Conservation (phyloP, 1,140 invertebrate species). For the Probaryconus sp. region DNA sequence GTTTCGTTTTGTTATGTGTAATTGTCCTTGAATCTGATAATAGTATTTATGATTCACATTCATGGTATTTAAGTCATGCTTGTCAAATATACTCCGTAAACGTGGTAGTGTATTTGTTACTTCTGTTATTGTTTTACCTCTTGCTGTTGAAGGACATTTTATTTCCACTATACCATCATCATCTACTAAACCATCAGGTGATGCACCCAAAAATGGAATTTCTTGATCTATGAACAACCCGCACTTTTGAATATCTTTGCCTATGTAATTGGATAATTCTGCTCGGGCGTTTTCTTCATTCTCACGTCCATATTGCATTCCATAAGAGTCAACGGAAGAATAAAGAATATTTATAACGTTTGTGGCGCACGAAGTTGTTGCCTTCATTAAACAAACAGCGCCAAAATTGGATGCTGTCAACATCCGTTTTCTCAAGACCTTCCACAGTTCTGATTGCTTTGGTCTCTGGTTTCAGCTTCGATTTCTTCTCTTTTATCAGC, state of each 20-base stretch:
- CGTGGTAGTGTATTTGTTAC: constrained; percentile 1
- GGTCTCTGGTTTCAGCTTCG: constrained; percentile 55
- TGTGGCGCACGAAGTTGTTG: constrained; percentile 44
- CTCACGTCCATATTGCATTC: constrained; percentile 53
- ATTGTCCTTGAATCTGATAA: constrained; percentile 65
- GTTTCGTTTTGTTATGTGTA: constrained; percentile 47
- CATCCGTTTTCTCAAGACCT: constrained; percentile 50
- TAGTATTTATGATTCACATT: constrained; percentile 57
- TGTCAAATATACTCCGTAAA: constrained; percentile 5
- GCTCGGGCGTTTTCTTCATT: constrained; percentile 62
- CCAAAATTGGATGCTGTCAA: constrained; percentile 71
- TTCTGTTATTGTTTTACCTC: neutral
- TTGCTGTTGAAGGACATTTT: no score
- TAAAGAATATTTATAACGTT: constrained; percentile 62
- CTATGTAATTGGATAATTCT: constrained; percentile 44
- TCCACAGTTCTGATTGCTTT: no score
- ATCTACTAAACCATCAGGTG: no score
- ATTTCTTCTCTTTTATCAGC: constrained; percentile 36
- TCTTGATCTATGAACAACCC: constrained; percentile 71
- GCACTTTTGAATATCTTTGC: no score
- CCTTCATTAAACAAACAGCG: no score
- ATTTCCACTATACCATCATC: no score
- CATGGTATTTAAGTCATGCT: constrained; percentile 18
- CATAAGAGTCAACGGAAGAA: constrained; percentile 21
- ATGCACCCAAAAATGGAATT: constrained; percentile 52